Base-by-base conservation (phyloP, 2,797 vertebrate species). In the Rhadinocentrus ornatus region DNA sequence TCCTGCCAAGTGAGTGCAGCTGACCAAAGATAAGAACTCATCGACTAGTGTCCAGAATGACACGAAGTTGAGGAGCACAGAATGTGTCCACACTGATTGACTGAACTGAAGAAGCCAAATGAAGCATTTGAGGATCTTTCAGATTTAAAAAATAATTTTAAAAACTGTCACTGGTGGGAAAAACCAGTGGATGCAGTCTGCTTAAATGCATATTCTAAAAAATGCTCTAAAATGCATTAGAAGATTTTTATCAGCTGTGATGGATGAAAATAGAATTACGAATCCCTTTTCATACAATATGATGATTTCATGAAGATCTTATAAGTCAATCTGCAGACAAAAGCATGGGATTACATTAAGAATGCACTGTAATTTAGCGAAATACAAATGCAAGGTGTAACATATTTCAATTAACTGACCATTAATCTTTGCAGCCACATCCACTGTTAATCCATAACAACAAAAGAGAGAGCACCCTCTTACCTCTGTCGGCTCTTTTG, bases 401-500 rank as follows among this genome's bases (percentile, higher is more conserved):
- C 27, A 50, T 15, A 65, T 76, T 48, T 61, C 50, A 78, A 41
- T 60, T 64, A 32, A 62, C 2, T 66, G 48, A 65, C 34, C 44
- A 50, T 73, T 58, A 34, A 75, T 81, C 48, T 73, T 67, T 48
- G 35, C 76, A 58, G 20, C 52, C 63, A 73, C 67, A 85, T 60
- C 56, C 69, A 71, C 54, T 59, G 78, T 68, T 29, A 71, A 90
- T 34, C 55, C 9, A 22, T 35, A 65, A 71, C 0, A 1, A 62
- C 53, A 66, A 56, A 20, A 77, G 57, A 60, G 18, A 52, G 66
- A 78, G 70, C 52, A 10, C 71, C 73, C 41, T 81, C 91, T 90
- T 92, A 94, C 93, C 93, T 91, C 84, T 77, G 73, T 89, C 62
- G 69, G 69, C 70, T 75, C 81, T 55, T 69, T 34, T 65, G 83